A percentile compares a stretch with the other conserved stretches of the same genome.
phyloP scores from a whole-genome alignment of 2,797 vertebrate genomes.

The Hypotaenidia okinawae region DNA sequence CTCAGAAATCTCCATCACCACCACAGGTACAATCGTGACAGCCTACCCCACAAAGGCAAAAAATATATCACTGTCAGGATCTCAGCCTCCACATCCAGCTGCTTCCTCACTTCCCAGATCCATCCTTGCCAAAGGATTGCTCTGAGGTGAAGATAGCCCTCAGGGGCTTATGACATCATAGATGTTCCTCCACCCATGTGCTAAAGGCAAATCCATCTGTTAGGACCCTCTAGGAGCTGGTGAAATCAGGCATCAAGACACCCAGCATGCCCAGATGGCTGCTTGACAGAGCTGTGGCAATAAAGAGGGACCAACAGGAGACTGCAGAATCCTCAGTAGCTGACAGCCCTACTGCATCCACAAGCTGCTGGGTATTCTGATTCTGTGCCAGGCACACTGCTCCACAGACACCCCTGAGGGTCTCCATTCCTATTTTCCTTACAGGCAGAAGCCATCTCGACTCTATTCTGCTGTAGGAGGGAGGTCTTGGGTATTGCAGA shows the following conservation, averaged over 20 bases:
- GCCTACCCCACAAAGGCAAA: not conserved
- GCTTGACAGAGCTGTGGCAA: not conserved
- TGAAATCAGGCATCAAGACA: not conserved
- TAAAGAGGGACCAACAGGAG: not conserved
- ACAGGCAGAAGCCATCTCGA: not conserved
- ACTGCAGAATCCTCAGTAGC: accelerated
- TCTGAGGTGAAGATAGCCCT: not conserved
- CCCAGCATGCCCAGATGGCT: not conserved
- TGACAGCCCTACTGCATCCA: not conserved
- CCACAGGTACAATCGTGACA: not conserved
- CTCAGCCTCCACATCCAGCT: not conserved
- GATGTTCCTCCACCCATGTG: not conserved
- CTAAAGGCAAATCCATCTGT: not conserved
- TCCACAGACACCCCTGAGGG: not conserved
- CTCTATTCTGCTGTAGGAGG: not conserved
- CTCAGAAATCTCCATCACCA: accelerated
- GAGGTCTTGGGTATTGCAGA: not conserved
- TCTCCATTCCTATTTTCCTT: not conserved
- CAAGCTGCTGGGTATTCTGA: not conserved
- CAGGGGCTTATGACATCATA: not conserved
- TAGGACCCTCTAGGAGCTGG: accelerated
- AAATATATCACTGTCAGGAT: not conserved
- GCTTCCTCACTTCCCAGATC: not conserved
- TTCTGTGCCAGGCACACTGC: accelerated
- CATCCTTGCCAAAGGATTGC: not conserved